These are phyloP conservation scores for Lasioglossum baleicum DNA, from an alignment of 1,140 invertebrate species.

Conservation along the genomic window DNA sequence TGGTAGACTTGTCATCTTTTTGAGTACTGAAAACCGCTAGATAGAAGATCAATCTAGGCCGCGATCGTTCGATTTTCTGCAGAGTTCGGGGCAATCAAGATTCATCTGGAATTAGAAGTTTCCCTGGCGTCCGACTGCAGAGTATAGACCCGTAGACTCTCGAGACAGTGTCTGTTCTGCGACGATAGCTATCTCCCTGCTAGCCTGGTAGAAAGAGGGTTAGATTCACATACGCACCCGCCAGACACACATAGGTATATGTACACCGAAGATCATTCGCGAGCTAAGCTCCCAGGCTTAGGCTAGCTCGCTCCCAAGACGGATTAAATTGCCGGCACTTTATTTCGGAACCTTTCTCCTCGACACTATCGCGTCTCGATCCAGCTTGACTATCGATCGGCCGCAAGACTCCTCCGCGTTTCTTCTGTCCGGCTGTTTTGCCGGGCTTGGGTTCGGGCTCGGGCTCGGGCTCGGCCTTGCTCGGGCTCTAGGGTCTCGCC, in stretches of 20 bases:
- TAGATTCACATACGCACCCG: constrained; percentile 8
- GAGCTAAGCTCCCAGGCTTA: constrained; percentile 57
- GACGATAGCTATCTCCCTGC: background rate
- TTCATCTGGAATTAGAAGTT: constrained; percentile 21
- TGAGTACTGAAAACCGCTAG: no score
- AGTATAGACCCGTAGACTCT: no score
- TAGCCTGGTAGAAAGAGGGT: background rate
- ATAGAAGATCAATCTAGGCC: no score
- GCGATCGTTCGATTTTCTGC: no score
- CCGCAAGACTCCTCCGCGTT: constrained; percentile 27
- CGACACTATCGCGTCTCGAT: constrained; percentile 54
- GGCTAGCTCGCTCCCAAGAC: constrained; percentile 39
- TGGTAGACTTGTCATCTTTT: no score
- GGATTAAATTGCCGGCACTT: constrained; percentile 58
- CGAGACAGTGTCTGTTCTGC: background rate
- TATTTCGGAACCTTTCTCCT: constrained; percentile 59
- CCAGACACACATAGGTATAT: background rate
- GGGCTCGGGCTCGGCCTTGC: no score
- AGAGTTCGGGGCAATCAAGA: background rate
- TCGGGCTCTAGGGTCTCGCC: background rate
- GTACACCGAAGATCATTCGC: constrained; percentile 54
- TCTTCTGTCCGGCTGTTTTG: constrained; percentile 20
- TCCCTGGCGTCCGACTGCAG: background rate
- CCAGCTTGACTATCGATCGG: constrained; percentile 61
- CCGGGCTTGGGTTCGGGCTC: background rate